phyloP scores from a whole-genome alignment of 1,140 invertebrate species.

The Cecropterus lyciades region DNA sequence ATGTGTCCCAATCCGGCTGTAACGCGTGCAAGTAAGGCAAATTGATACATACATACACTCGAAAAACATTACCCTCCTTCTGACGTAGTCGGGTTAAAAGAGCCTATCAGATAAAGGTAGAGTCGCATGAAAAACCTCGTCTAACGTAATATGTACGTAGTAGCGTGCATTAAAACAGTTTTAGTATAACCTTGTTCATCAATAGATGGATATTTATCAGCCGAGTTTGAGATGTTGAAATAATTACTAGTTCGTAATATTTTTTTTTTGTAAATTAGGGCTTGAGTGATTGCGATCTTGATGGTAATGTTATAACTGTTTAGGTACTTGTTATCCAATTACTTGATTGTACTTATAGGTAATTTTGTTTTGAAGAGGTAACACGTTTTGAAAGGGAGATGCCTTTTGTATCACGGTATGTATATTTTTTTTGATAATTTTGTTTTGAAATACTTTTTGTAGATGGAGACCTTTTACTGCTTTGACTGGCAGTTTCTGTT shows the following conservation, averaged over 20 bases:
- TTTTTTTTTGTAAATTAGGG: background rate
- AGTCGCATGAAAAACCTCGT: background rate
- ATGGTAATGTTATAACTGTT: background rate
- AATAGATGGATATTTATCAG: conserved; percentile 7
- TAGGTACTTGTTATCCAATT: background rate
- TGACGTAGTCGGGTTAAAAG: too few species aligned
- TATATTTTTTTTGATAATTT: too few species aligned
- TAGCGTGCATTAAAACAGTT: conserved; percentile 1
- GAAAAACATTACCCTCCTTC: too few species aligned
- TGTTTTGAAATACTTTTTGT: too few species aligned
- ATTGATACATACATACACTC: too few species aligned
- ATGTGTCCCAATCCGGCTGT: too few species aligned
- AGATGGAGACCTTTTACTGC: too few species aligned
- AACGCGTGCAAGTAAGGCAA: too few species aligned
- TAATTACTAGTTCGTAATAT: background rate
- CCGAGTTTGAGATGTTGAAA: conserved; percentile 9
- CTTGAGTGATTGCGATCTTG: background rate
- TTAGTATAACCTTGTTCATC: background rate
- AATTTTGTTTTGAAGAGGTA: too few species aligned
- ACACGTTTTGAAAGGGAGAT: too few species aligned
- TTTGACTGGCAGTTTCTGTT: too few species aligned
- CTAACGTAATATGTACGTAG: background rate
- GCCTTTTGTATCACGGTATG: too few species aligned
- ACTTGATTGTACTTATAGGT: background rate
- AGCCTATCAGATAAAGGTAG: background rate